These are phyloP conservation scores for Disparrhopalites patrizii DNA, from an alignment of 2,888 invertebrate species.

Conservation along the genomic window DNA sequence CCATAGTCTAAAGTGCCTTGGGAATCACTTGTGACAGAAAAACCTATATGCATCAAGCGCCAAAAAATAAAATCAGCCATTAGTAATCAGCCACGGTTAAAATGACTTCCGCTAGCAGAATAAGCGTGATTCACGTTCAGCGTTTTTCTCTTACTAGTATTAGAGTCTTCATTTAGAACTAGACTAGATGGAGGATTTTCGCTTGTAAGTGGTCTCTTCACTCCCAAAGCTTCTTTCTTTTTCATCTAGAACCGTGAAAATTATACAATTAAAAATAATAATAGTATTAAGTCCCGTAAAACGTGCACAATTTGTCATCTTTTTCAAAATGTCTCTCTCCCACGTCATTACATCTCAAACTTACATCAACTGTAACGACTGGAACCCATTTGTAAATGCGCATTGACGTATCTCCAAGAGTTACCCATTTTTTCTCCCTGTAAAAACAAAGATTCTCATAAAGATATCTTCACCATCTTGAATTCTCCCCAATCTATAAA, in stretches of 20 bases:
- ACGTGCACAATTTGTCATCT: no score
- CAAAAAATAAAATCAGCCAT: no score
- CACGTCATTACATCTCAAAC: no score
- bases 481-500: no score
- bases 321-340: no score
- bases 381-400: conserved; percentile 99
- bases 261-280: conserved; percentile 6
- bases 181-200: conserved; percentile 70
- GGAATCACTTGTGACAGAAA: conserved; percentile 84
- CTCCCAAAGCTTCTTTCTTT: conserved; percentile 62
- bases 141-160: conserved; percentile 70
- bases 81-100: no score
- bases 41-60: no score
- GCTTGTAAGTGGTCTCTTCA: conserved; percentile 35
- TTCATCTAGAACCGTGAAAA: conserved; percentile 50
- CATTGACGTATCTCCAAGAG: conserved; percentile 97
- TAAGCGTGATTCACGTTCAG: no score
- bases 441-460: conserved; percentile 46
- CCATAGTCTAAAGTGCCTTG: conserved; percentile 65
- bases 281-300: no score
- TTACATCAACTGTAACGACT: conserved; percentile 53
- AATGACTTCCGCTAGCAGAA: no score
- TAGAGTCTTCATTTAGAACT: conserved; percentile 72
- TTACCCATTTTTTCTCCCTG: conserved; percentile 99
- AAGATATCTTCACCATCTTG: no score